Conservation (phyloP, 2,113 vertebrate species). For the Phodopus roborovskii region DNA sequence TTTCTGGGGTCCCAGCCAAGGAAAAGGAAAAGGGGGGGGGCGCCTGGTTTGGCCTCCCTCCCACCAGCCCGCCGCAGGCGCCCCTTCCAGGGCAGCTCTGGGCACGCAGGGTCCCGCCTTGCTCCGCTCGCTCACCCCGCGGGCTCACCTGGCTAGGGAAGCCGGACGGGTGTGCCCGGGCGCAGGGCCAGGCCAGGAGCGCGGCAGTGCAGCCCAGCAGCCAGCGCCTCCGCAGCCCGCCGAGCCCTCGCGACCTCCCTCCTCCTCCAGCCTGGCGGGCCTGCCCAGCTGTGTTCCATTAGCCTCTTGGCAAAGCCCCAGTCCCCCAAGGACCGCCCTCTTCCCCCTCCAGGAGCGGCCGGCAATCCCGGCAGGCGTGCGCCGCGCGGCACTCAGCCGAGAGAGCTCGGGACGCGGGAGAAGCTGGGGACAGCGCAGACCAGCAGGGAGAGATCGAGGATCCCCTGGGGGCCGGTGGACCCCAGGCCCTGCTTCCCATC, state of each 20-base stretch:
- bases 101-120: slow-evolving; percentile 73
- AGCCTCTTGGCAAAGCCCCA: slow-evolving; percentile 77
- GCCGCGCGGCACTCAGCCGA: slow-evolving; percentile 18
- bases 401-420: neutral
- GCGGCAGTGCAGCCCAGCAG: neutral
- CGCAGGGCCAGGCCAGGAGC: slow-evolving; percentile 56
- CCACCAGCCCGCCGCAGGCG: neutral
- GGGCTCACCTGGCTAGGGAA: slow-evolving; percentile 73
- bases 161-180: slow-evolving; percentile 53
- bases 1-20: slow-evolving; percentile 51
- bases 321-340: slow-evolving; percentile 75
- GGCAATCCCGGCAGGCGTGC: slow-evolving; percentile 56
- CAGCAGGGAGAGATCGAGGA: neutral
- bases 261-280: slow-evolving; percentile 64
- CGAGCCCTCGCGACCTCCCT: slow-evolving; percentile 11
- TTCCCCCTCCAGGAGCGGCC: slow-evolving; percentile 65
- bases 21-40: slow-evolving; percentile 20
- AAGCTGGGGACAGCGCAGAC: neutral
- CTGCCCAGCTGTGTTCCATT: slow-evolving; percentile 81
- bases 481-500: neutral
- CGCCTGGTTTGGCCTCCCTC: neutral
- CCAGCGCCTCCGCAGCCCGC: slow-evolving; percentile 34
- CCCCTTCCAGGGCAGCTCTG: slow-evolving; percentile 70
- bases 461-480: neutral
- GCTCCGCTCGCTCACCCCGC: neutral